A percentile compares a stretch with the other conserved stretches of the same genome.
Conservation (phyloP, 2,797 vertebrate genomes). For the Brachyalestes nurse region DNA sequence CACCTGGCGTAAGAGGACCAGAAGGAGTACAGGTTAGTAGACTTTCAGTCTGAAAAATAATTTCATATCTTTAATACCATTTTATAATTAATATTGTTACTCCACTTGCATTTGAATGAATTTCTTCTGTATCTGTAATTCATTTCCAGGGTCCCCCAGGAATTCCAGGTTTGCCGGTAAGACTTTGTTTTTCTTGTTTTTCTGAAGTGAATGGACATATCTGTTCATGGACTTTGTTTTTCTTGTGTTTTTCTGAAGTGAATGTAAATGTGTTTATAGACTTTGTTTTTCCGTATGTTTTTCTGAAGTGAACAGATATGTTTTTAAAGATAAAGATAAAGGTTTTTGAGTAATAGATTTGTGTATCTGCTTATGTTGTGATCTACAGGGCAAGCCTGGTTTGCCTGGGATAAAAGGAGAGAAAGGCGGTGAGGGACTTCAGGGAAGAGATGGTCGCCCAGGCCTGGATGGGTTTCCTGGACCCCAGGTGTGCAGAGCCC, state of each 20-base stretch:
- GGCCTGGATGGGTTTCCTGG: slow-evolving; percentile 89
- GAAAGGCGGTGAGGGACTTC: slow-evolving; percentile 76
- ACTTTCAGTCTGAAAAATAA: background rate
- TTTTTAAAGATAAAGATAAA: too few relatives aligned
- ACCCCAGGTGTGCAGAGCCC: slow-evolving; percentile 76
- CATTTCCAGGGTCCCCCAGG: slow-evolving; percentile 82
- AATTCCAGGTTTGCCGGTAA: slow-evolving; percentile 78
- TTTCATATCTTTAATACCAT: background rate
- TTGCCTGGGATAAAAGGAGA: slow-evolving; percentile 77
- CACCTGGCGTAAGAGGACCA: slow-evolving; percentile 79
- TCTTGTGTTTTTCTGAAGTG: too few relatives aligned
- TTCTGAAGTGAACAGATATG: too few relatives aligned
- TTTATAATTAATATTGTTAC: background rate
- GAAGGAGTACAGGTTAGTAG: slow-evolving; percentile 81
- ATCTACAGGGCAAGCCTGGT: slow-evolving; percentile 80
- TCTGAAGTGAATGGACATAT: background rate
- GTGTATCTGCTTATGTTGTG: slow-evolving; percentile 6
- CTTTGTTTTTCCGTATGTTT: too few relatives aligned
- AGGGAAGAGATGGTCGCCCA: slow-evolving; percentile 83
- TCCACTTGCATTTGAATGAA: background rate
- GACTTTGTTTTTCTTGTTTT: slow-evolving; percentile 33
- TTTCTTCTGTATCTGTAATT: background rate
- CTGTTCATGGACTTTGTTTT: background rate
- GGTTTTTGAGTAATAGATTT: background rate
- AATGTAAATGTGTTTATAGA: too few relatives aligned